Percentiles rank a stretch among this genome's conserved stretches.
phyloP scores from a whole-genome alignment of 2,797 vertebrate species.

The Artibeus jamaicensis region DNA sequence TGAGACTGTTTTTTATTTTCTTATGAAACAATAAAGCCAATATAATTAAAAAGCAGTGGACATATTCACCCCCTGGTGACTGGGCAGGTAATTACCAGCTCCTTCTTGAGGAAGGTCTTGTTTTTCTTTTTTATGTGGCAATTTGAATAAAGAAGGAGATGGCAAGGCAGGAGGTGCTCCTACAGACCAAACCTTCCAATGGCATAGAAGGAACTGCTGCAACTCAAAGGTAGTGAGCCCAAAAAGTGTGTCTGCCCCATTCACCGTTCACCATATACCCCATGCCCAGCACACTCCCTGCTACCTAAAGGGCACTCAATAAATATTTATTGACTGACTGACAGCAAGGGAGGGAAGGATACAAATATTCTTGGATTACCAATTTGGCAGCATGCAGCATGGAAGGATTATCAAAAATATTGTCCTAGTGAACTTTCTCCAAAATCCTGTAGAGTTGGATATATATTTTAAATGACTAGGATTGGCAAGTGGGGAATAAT shows the following conservation, averaged over 20 bases:
- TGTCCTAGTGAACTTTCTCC: not conserved
- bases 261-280: not conserved
- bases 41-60: conserved; percentile 65
- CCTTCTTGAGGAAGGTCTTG: conserved; percentile 18
- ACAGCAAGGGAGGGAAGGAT: not conserved
- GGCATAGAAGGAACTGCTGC: not conserved
- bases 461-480: not conserved
- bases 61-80: conserved; percentile 43
- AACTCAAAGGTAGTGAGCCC: not conserved
- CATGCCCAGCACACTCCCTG: not conserved
- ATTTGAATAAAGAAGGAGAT: conserved; percentile 18
- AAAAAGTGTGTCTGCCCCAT: not conserved
- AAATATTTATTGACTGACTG: not conserved
- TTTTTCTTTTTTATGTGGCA: conserved; percentile 5
- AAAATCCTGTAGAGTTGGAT: not conserved
- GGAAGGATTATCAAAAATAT: not conserved
- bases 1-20: conserved; percentile 71
- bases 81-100: conserved; percentile 51
- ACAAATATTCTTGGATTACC: not conserved
- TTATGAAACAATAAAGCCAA: conserved; percentile 67
- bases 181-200: not conserved
- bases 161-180: not conserved
- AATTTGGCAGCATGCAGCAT: not conserved
- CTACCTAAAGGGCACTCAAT: not conserved
- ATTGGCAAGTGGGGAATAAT: not conserved